Percentiles rank a stretch among this genome's conserved stretches.
phyloP scores from a whole-genome alignment of 2,113 vertebrate species.

The Campylorhamphus procurvoides region DNA sequence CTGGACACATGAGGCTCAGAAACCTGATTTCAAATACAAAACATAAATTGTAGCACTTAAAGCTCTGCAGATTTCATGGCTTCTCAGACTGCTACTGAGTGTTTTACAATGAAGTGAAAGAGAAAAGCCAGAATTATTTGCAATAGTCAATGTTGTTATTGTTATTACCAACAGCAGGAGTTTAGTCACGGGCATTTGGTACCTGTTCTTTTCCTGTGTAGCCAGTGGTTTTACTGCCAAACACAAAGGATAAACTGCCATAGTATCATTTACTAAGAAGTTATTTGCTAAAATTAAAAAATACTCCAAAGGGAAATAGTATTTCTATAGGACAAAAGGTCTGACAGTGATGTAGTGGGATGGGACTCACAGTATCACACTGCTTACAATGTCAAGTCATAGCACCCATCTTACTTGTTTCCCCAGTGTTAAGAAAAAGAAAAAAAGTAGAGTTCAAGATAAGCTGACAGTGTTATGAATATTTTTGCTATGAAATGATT shows the following conservation, averaged over 20 bases:
- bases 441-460: neutral
- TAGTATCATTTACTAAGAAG: neutral
- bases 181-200: neutral
- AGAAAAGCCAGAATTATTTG: neutral
- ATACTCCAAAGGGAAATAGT: neutral
- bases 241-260: neutral
- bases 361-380: neutral
- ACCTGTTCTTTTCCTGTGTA: neutral
- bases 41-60: neutral
- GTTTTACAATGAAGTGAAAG: neutral
- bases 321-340: neutral
- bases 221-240: neutral
- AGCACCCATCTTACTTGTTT: neutral
- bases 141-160: neutral
- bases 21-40: neutral
- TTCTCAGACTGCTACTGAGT: neutral
- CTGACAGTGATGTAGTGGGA: neutral
- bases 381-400: neutral
- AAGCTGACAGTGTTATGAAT: neutral
- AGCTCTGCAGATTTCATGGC: neutral
- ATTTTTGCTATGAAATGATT: neutral
- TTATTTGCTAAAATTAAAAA: neutral
- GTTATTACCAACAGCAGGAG: neutral
- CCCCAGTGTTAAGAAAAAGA: neutral
- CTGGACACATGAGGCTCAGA: neutral